Conservation (phyloP, 2,888 invertebrate species). For the Leucania comma region DNA sequence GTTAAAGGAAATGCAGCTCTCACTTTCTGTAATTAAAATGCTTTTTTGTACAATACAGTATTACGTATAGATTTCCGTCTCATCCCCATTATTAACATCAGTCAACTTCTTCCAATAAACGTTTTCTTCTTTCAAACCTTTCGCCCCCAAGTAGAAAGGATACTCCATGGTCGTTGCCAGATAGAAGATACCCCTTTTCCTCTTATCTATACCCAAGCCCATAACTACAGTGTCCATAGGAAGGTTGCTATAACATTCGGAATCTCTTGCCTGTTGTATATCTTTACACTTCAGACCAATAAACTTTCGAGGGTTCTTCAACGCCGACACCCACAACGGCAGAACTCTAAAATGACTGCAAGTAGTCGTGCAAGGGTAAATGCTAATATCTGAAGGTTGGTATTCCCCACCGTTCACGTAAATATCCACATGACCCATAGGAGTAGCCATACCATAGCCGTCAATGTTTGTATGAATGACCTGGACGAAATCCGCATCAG, state of each 20-base stretch:
- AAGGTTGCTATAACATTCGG: constrained; percentile 75
- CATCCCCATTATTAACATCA: constrained; percentile 79
- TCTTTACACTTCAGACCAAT: constrained; percentile 79
- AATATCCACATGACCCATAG: constrained; percentile 86
- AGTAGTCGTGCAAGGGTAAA: constrained; percentile 81
- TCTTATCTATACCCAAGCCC: constrained; percentile 76
- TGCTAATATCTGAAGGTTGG: constrained; percentile 81
- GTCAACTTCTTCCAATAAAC: constrained; percentile 80
- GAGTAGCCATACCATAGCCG: constrained; percentile 84
- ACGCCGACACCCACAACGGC: constrained; percentile 78
- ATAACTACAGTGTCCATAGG: constrained; percentile 78
- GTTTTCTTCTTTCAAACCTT: constrained; percentile 79
- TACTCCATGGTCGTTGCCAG: constrained; percentile 79
- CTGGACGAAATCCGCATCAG: constrained; percentile 85
- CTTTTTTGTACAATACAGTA: neutral
- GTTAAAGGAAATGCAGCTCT: neutral
- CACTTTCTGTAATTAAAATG: neutral
- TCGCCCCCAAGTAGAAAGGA: constrained; percentile 82
- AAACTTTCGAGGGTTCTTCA: constrained; percentile 81
- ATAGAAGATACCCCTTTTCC: constrained; percentile 81
- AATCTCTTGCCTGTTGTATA: constrained; percentile 84
- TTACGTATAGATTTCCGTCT: constrained; percentile 80
- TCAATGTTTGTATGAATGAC: constrained; percentile 88
- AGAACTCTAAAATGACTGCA: constrained; percentile 86
- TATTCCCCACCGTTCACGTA: constrained; percentile 87